Evolutionary conservation across 2,113 vertebrate species (phyloP), one percentile per base, ranked within the genome.

Genomic region (Oxygymnocypris stewartii): DNA sequence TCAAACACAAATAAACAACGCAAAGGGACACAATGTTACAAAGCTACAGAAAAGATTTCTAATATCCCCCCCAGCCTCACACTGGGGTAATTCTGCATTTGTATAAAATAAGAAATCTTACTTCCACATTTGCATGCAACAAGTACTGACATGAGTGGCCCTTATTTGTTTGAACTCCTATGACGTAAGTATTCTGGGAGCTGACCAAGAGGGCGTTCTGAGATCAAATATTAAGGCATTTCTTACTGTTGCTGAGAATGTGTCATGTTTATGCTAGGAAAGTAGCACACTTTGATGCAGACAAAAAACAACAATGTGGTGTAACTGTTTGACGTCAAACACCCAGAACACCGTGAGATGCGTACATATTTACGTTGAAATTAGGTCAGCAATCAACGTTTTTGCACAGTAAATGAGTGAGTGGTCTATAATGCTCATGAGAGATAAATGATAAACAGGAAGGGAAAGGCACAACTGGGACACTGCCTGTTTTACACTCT

Each of bases 21-120:
- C 91, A 96, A 95, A 94, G 92, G 93, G 94, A 96, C 95, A 97
- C 95, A 95, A 95, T 95, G 93, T 96, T 97, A 98, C 95, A 96
- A 95, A 96, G 92, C 94, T 94, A 98, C 95, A 94, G 93, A 95
- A 95, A 95, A 96, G 91, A 94, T 94, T 92, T 94, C 95, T 95
- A 96, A 85, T 85, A 90, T 95, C n/a, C 90, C 87, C 96, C 89
- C 93, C 93, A n/a, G 78, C 93, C 95, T 91, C n/a, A 91, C 89
- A 91, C 85, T 94, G 92, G 88, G 91, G 92, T 91, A 94, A 91
- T 85, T 84, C 86, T 84, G 44, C 40, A 91, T 86, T 76, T 84
- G 86, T 69, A 35, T 65, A 88, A 91, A 78, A 88, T 84, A 80
- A 87, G 75, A 90, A 69, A 85, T 54, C 77, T 87, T 83, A 86